Evolutionary conservation across 2,113 vertebrate species (phyloP).

Genomic region (Caranx melampygus): DNA sequence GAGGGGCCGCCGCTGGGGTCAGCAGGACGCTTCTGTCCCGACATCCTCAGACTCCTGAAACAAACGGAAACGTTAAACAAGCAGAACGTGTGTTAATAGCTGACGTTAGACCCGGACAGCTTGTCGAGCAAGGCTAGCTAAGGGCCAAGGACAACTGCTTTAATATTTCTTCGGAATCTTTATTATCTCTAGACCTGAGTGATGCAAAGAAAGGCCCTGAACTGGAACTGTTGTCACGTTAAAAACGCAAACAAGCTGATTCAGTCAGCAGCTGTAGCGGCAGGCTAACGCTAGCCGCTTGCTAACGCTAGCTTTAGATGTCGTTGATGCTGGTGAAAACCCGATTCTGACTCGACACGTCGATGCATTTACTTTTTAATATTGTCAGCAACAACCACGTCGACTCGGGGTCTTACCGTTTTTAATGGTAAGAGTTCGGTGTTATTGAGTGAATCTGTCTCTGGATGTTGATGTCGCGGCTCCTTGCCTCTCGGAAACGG

Average conservation of each 20-base stretch:
- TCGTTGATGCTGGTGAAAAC: background rate
- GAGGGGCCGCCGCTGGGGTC: constrained; percentile 85
- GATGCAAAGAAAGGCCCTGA: background rate
- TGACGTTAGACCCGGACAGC: background rate
- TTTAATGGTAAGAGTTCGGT: constrained; percentile 4
- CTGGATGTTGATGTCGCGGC: constrained; percentile 77
- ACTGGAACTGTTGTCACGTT: background rate
- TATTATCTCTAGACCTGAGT: accelerated
- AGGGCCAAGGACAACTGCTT: background rate
- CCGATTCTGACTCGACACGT: background rate
- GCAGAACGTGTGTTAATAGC: background rate
- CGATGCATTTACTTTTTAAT: background rate
- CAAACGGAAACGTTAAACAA: background rate
- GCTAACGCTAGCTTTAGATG: constrained; percentile 42
- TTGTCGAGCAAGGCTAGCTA: background rate
- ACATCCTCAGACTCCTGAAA: constrained; percentile 84
- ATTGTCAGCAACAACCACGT: background rate
- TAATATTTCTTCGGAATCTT: background rate
- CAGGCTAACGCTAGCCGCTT: constrained; percentile 56
- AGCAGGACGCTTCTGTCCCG: constrained; percentile 89
- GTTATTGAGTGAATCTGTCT: constrained; percentile 36
- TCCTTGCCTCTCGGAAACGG: constrained; percentile 73
- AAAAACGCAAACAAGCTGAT: background rate
- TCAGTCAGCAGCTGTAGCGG: constrained; percentile 6
- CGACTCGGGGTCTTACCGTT: constrained; percentile 53